phyloP scores from a whole-genome alignment of 2,113 vertebrate species.

The Saccopteryx bilineata region DNA sequence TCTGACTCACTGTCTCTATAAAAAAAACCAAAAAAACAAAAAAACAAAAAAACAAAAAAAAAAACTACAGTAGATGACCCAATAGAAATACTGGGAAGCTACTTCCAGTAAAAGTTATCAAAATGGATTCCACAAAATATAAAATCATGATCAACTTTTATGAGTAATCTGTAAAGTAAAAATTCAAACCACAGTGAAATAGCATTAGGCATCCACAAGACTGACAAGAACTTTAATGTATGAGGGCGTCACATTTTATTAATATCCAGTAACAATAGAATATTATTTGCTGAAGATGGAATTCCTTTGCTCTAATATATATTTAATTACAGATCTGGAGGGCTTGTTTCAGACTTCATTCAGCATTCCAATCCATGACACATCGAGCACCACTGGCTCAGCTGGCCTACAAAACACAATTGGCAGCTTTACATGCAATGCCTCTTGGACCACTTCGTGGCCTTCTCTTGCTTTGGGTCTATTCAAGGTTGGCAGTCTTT shows the following conservation, averaged over 20 bases:
- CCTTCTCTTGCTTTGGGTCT: neutral
- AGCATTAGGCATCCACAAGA: neutral
- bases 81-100: conserved; percentile 21
- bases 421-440: neutral
- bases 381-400: neutral
- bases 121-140: conserved; percentile 3
- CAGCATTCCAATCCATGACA: neutral
- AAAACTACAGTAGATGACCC: neutral
- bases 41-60: too few species aligned
- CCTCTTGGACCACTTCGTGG: neutral
- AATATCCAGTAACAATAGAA: neutral
- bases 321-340: neutral
- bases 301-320: neutral
- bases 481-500: neutral
- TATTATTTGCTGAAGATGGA: neutral
- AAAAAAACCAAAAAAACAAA: too few species aligned
- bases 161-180: neutral
- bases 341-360: neutral
- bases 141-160: conserved; percentile 21
- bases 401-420: neutral
- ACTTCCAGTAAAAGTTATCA: neutral
- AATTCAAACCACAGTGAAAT: conserved; percentile 22
- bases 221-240: neutral
- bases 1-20: too few species aligned
- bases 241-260: neutral